Conservation (phyloP, 2,888 invertebrate genomes). For the Adelognathus sp. region DNA sequence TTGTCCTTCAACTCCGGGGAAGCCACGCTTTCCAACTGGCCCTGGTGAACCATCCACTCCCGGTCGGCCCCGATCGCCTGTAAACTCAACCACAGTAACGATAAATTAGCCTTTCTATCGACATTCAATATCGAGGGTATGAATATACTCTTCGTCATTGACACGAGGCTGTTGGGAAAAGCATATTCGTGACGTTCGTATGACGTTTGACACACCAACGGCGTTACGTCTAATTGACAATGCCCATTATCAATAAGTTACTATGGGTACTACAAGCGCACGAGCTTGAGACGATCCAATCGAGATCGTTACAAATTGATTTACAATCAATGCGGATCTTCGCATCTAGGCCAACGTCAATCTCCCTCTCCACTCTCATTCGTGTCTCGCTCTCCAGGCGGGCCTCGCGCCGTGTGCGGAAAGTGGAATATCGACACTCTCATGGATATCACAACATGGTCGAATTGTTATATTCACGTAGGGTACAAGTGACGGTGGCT, state of each 20-base stretch:
- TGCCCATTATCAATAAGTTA: constrained; percentile 34
- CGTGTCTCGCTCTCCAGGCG: neutral
- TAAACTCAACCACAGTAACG: neutral
- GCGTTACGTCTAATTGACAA: constrained; percentile 31
- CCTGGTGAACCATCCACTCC: constrained; percentile 76
- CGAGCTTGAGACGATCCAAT: constrained; percentile 27
- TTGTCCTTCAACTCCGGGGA: constrained; percentile 78
- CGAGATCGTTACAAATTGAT: constrained; percentile 71
- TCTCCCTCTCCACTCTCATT: constrained; percentile 13
- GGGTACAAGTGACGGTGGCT: neutral
- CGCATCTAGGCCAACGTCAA: constrained; percentile 68
- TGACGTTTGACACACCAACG: constrained; percentile 3
- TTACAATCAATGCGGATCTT: constrained; percentile 68
- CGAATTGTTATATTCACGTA: neutral
- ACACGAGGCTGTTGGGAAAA: neutral
- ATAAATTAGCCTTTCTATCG: neutral
- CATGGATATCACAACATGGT: neutral
- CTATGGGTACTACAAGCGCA: neutral
- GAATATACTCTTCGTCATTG: neutral
- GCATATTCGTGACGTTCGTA: neutral
- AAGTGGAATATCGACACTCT: neutral
- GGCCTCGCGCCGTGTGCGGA: neutral
- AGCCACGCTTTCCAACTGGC: constrained; percentile 80
- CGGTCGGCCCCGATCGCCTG: constrained; percentile 73
- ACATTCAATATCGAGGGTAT: neutral